Base-by-base conservation (phyloP, 1,140 invertebrate genomes). In the Popillia japonica region DNA sequence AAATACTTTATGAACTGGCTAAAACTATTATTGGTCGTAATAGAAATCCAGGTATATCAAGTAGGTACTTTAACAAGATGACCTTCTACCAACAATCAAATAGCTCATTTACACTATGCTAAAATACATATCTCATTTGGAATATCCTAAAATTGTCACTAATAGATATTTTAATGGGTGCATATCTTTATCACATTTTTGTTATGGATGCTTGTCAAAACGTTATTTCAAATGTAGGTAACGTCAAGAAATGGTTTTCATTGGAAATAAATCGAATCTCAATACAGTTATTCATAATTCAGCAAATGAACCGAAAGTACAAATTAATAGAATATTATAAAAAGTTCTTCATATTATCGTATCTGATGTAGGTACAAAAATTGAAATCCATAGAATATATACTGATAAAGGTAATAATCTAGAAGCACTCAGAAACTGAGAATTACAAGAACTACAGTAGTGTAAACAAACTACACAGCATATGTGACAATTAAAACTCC, bases 1-100 rank as follows among this genome's bases (percentile, higher is more conserved):
- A 84, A 78, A 79, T 83, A 4, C 74, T 80, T 2, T 86, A 85
- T 64, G 82, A 85, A 79, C 14, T 86, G 0, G 82, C 83, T 75
- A 81, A 48, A 17, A 81, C n/a, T n/a, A n/a, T n/a, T n/a, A 81
- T 86, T 41, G 84, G 85, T 81, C 72, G 80, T 74, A 79, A 76
- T 48, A 83, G 81, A 80, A 82, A 83, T 64, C 78, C 80, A 4
- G 83, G 81, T 79, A 20, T 78, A 64, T 68, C 76, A n/a, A 34
- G n/a, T n/a, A n/a, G n/a, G 34, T 68, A 27, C 79, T 0, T 64
- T 85, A 74, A 85, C 85, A 81, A 78, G 75, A 22, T n/a, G 23
- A 7, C 82, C 82, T 0, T 68, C 78, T 9, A 76, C 72, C 2
- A 27, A 2, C 2, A 68, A 68, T 27, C 64, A 68, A 68, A 78